Percentiles rank a stretch among this genome's conserved stretches.
Conservation (phyloP, 92 coral and sea anemone species). For the Epizoanthus ramosus region DNA sequence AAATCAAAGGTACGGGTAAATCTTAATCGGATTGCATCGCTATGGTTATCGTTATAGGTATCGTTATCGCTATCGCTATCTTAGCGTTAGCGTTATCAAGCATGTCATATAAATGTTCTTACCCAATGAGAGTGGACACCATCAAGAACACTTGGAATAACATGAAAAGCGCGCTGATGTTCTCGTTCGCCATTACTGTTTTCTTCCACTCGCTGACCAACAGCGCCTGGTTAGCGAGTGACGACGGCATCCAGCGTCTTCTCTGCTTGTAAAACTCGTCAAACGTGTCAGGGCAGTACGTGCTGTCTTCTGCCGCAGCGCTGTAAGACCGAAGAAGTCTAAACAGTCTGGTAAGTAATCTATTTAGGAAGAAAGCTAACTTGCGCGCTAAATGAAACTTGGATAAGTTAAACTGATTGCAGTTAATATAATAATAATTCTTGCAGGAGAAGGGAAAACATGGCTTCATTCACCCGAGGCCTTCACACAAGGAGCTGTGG, state of each 20-base stretch:
- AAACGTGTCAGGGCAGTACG: constrained; percentile 68
- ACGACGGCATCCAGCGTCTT: constrained; percentile 66
- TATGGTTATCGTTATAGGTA: too few relatives aligned
- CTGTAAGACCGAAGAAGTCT: constrained; percentile 70
- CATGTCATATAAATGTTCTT: background rate
- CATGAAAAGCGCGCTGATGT: constrained; percentile 51
- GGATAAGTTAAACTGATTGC: background rate
- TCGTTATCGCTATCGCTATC: too few relatives aligned
- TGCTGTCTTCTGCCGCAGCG: constrained; percentile 70
- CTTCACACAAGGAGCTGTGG: constrained; percentile 72
- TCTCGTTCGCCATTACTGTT: constrained; percentile 47
- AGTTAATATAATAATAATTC: background rate
- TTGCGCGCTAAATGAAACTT: too few relatives aligned
- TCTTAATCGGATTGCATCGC: too few relatives aligned
- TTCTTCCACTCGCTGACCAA: constrained; percentile 54
- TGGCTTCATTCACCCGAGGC: constrained; percentile 94
- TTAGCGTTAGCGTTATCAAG: too few relatives aligned
- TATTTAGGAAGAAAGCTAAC: background rate
- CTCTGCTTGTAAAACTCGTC: constrained; percentile 74
- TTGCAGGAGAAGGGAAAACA: constrained; percentile 62
- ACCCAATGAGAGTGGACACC: constrained; percentile 62
- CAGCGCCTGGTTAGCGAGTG: constrained; percentile 63
- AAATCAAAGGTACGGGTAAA: background rate
- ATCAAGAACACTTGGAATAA: constrained; percentile 59
- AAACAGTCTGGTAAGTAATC: constrained; percentile 62